Base-by-base conservation (phyloP, 2,797 vertebrate species). In the Cottoperca gobio region DNA sequence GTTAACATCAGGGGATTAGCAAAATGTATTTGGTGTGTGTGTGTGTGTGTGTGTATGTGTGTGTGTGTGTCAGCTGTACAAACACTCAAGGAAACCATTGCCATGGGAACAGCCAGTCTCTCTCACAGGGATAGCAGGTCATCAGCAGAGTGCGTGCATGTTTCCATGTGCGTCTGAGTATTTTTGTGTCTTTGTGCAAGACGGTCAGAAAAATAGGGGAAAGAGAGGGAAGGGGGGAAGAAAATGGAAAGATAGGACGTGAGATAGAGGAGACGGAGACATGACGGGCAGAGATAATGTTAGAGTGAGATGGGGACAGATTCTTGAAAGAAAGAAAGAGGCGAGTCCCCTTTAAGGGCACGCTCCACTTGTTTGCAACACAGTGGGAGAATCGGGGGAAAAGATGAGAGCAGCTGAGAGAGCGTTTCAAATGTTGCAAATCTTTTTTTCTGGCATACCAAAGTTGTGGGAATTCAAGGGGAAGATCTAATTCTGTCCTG, bases 21-120 rank as follows among this genome's bases (percentile, higher is more conserved):
- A 61, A 35, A 42, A 55, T 37, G 72, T 67, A 76, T 89, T 89
- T 90, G 83, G 88, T 91, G 88, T 52, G 50, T 54, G 50, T 43
- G 50, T 60, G 16, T 46, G 2, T 26, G 14, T 74, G 48, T 70
- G 46, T 67, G 58, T 81, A 45, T 40, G 65, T 57, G 60, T 49
- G 57, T 67, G 68, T 64, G 60, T 68, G 75, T 80, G 80, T 90
- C 91, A 93, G 92, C 91, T 93, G 93, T 90, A 68, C 89, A 92
- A 93, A 93, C 90, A 92, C 78, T 78, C 13, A 23, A 64, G 28
- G 78, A 86, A 87, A 68, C 86, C 90, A 78, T 91, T 78, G 70
- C 85, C 85, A 90, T 88, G 92, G 89, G 84, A 93, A 91, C 87
- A 76, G 33, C 53, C 60, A 52, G 75, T 63, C 68, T 78, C 69